phyloP scores from a whole-genome alignment of 2,888 invertebrate species.

The Apodemia duryi region DNA sequence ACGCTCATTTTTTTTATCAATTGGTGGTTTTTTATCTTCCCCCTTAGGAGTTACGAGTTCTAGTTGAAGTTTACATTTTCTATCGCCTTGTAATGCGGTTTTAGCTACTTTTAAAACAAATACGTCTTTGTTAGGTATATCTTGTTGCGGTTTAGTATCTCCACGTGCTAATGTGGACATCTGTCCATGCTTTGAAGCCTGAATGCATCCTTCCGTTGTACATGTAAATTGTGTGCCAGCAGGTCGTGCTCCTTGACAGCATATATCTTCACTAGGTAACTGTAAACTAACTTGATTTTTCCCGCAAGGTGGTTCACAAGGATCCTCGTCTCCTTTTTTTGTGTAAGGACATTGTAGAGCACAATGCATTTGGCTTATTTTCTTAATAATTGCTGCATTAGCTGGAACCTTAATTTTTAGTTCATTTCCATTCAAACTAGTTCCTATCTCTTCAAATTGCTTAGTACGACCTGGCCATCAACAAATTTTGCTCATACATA shows the following conservation, averaged over 20 bases:
- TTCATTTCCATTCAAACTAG: conserved; percentile 63
- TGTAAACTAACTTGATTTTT: conserved; percentile 66
- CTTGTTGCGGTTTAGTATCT: conserved; percentile 51
- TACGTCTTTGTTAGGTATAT: conserved; percentile 74
- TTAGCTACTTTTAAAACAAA: conserved; percentile 84
- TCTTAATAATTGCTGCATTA: conserved; percentile 60
- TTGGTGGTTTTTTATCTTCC: conserved; percentile 73
- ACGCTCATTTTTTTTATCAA: conserved; percentile 52
- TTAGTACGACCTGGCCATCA: conserved; percentile 61
- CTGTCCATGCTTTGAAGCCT: conserved; percentile 55
- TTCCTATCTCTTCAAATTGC: conserved; percentile 70
- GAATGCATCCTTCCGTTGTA: conserved; percentile 64
- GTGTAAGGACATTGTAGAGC: conserved; percentile 57
- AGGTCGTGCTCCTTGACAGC: conserved; percentile 53
- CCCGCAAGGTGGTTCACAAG: conserved; percentile 60
- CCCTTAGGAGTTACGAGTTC: conserved; percentile 84
- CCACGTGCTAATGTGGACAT: conserved; percentile 48
- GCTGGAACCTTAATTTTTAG: conserved; percentile 71
- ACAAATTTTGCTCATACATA: conserved; percentile 8
- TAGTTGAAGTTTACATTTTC: conserved; percentile 82
- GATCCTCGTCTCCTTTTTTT: conserved; percentile 42
- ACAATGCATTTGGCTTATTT: conserved; percentile 69
- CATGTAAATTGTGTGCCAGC: conserved; percentile 66
- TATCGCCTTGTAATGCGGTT: conserved; percentile 81
- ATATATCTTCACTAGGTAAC: conserved; percentile 55